phyloP scores from a whole-genome alignment of 2,113 vertebrate genomes.

The Petaurus breviceps region DNA sequence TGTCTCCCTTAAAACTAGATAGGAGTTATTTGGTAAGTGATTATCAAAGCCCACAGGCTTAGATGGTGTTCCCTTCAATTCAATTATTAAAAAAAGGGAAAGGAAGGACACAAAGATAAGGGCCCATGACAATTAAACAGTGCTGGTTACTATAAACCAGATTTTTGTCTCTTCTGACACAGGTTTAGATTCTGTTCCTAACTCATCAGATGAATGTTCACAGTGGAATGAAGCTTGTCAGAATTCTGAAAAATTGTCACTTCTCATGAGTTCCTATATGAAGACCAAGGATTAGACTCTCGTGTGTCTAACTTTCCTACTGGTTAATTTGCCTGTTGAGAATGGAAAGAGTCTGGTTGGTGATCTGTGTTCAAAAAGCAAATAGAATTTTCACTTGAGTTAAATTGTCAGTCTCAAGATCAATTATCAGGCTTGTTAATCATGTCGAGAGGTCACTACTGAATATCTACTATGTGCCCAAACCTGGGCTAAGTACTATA shows the following conservation, averaged over 20 bases:
- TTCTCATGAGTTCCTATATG: background rate
- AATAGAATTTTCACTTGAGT: conserved; percentile 13
- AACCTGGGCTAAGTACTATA: background rate
- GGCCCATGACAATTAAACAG: background rate
- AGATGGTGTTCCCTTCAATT: conserved; percentile 21
- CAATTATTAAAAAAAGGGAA: conserved; percentile 38
- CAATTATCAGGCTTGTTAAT: background rate
- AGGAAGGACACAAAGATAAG: background rate
- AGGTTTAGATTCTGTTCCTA: conserved; percentile 47
- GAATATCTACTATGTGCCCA: background rate
- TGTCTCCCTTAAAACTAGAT: conserved; percentile 39
- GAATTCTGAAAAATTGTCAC: conserved; percentile 25
- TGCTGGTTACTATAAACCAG: conserved; percentile 30
- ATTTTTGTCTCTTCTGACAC: conserved; percentile 37
- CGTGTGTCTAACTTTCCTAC: background rate
- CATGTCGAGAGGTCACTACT: background rate
- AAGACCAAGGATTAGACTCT: conserved; percentile 7
- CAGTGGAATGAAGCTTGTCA: conserved; percentile 19
- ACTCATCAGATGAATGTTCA: conserved; percentile 33
- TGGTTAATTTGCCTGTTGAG: background rate
- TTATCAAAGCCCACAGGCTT: conserved; percentile 58
- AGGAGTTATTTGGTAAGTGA: conserved; percentile 45
- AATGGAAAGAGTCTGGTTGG: conserved; percentile 11
- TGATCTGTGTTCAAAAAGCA: background rate
- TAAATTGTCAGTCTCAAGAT: background rate